A percentile compares a stretch with the other conserved stretches of the same genome.
Evolutionary conservation across 2,797 vertebrate species (phyloP).

Genomic region (Petrocephalus sullivani): DNA sequence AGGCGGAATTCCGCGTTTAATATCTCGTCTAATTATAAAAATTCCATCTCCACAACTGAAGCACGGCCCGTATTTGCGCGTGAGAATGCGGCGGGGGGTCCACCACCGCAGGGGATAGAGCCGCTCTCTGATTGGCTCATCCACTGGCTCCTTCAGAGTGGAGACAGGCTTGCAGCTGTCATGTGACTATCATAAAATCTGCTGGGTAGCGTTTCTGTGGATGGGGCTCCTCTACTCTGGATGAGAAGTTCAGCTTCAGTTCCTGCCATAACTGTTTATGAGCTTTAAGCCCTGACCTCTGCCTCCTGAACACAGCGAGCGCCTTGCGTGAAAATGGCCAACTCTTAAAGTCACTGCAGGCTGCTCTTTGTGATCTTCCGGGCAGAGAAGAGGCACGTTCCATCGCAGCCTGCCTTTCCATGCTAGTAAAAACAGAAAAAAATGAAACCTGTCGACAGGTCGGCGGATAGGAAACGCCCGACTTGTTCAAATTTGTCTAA

Average conservation of each 20-base stretch:
- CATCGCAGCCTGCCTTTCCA: neutral
- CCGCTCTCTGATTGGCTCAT: neutral
- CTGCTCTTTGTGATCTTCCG: neutral
- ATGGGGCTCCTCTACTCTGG: neutral
- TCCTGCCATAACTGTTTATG: neutral
- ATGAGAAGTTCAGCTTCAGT: neutral
- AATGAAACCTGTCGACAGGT: neutral
- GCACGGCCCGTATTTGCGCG: neutral
- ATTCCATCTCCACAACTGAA: neutral
- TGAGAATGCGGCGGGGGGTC: neutral
- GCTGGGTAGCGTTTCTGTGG: neutral
- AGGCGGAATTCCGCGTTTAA: neutral
- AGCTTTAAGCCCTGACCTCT: neutral
- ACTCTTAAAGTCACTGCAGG: neutral
- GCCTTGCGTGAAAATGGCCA: neutral
- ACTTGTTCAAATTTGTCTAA: slow-evolving; percentile 10
- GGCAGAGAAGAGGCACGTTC: neutral
- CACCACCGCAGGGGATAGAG: neutral
- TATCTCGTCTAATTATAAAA: neutral
- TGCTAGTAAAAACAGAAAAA: neutral
- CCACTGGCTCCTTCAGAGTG: neutral
- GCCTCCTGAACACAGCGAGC: neutral
- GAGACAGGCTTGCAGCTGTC: neutral
- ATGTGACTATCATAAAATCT: neutral
- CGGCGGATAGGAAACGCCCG: neutral